These are phyloP conservation scores for Crotophaga sulcirostris DNA, from an alignment of 2,113 vertebrate genomes.

Conservation along the genomic window DNA sequence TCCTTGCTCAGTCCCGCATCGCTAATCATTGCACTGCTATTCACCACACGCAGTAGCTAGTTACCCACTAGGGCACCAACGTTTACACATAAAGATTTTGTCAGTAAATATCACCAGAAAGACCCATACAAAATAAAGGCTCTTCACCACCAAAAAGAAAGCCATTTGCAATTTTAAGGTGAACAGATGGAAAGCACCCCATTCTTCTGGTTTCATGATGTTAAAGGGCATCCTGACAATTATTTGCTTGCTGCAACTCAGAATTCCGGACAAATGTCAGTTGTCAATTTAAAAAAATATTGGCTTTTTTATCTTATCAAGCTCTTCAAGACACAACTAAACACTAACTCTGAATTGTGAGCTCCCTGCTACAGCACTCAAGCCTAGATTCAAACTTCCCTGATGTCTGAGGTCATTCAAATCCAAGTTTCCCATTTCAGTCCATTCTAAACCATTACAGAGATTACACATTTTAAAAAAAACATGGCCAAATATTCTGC, in stretches of 20 bases:
- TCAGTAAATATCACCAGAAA: constrained; percentile 39
- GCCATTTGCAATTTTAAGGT: constrained; percentile 26
- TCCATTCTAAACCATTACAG: background rate
- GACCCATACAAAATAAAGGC: constrained; percentile 35
- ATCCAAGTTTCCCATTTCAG: background rate
- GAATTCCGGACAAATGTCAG: background rate
- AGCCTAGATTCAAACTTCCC: background rate
- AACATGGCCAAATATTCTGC: background rate
- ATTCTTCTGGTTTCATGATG: background rate
- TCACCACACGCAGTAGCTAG: background rate
- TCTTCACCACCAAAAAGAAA: constrained; percentile 44
- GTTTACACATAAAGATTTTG: background rate
- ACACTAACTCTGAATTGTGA: background rate
- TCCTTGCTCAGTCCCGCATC: background rate
- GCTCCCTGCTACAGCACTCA: background rate
- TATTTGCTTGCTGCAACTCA: background rate
- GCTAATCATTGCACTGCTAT: constrained; percentile 39
- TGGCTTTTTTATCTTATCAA: background rate
- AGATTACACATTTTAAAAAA: background rate
- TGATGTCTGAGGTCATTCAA: background rate
- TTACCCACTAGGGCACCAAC: background rate
- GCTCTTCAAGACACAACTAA: background rate
- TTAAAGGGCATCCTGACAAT: background rate
- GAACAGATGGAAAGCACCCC: background rate
- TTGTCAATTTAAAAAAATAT: no score